phyloP scores from a whole-genome alignment of 1,140 invertebrate genomes.

The Sarcophaga peregrina region DNA sequence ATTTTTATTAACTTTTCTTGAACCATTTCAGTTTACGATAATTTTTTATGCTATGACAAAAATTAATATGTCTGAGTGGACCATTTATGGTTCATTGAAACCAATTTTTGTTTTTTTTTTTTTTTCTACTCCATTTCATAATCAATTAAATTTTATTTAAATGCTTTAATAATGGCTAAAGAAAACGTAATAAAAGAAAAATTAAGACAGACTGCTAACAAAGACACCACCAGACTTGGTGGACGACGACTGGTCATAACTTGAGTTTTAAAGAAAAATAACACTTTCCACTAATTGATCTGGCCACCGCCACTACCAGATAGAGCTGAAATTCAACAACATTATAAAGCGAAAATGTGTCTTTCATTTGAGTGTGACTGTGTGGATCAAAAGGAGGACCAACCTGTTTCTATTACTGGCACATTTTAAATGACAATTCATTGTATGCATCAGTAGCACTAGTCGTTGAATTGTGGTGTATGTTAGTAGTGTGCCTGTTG shows the following conservation, averaged over 20 bases:
- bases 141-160: constrained; percentile 9
- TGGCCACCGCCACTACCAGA: not conserved
- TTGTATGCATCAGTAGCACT: not conserved
- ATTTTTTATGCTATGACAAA: not conserved
- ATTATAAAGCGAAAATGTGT: too few species aligned
- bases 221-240: not conserved
- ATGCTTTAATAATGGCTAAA: not conserved
- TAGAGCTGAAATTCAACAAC: too few species aligned
- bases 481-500: not conserved
- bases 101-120: not conserved
- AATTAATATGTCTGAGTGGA: not conserved
- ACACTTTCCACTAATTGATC: not conserved
- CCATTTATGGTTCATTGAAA: constrained; percentile 11
- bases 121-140: not conserved
- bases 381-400: not conserved
- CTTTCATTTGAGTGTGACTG: not conserved
- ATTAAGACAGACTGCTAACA: not conserved
- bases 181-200: not conserved
- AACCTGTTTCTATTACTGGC: not conserved
- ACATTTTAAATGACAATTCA: not conserved
- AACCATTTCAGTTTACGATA: too few species aligned
- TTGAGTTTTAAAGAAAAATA: not conserved
- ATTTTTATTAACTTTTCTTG: too few species aligned
- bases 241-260: too few species aligned
- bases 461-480: not conserved